These are phyloP conservation scores for Bathynomus jamesi DNA, from an alignment of 1,140 invertebrate genomes.

Conservation along the genomic window DNA sequence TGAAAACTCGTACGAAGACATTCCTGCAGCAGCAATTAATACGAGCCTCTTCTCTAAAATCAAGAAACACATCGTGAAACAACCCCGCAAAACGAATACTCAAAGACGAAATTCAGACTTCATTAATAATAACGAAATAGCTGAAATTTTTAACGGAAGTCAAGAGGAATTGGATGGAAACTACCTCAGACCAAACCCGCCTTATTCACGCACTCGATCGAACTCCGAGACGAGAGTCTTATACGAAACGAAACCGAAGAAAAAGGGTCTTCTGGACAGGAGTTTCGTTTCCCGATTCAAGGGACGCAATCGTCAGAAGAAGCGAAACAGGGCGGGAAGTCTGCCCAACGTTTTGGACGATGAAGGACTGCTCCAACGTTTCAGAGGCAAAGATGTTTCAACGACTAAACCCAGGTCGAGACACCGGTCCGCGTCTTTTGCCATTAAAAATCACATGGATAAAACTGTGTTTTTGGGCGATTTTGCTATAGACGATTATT, in stretches of 20 bases:
- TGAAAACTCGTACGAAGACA: neutral
- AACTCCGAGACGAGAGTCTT: neutral
- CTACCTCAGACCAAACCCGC: neutral
- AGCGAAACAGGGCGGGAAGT: neutral
- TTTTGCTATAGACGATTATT: neutral
- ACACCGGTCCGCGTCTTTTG: too few relatives aligned
- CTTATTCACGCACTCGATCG: neutral
- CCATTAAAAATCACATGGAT: neutral
- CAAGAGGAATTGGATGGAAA: neutral
- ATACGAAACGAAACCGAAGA: neutral
- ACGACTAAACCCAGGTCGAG: too few relatives aligned
- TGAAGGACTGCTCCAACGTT: too few relatives aligned
- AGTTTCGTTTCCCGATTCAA: neutral
- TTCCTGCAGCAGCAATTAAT: neutral
- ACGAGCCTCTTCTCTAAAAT: neutral
- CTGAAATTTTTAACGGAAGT: neutral
- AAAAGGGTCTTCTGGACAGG: too few relatives aligned
- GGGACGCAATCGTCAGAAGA: neutral
- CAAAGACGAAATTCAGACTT: neutral
- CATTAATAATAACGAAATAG: neutral
- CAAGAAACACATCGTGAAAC: neutral
- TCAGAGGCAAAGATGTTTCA: too few relatives aligned
- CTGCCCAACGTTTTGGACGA: neutral
- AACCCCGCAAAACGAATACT: neutral
- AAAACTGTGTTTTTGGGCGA: neutral